Evolutionary conservation across 2,113 vertebrate species (phyloP), one percentile per base, ranked within the genome.

Genomic region (Chloebia gouldiae): DNA sequence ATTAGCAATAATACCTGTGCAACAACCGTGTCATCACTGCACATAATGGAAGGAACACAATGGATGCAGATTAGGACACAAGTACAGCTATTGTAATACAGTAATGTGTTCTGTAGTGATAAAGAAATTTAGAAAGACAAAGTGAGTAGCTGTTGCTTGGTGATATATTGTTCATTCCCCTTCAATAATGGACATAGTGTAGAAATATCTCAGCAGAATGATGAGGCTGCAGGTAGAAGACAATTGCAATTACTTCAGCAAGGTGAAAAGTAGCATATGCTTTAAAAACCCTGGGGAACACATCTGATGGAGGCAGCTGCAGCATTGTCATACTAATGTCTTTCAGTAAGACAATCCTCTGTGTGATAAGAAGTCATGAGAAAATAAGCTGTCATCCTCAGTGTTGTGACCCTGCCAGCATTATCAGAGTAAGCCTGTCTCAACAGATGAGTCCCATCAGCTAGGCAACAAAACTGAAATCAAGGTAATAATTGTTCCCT

Each of bases 381-480:
- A 82, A 92, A 92, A 88, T 56, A 80, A 93, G 76, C 51, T 87
- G 76, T 92, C 73, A 71, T 79, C 39, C 35, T 85, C 31, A 86
- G 51, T 47, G 37, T 31, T 94, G 63, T 81, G 93, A 93, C 66
- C 59, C 54, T 91, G 53, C 49, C 35, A 37, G 44, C n/a, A 64
- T 69, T 79, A 92, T 44, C 60, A 82, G 30, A 90, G 61, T 50
- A 83, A 83, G 22, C 47, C 50, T 91, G 56, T 79, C 63, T 78
- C 81, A 37, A 8, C 19, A 63, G 10, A 50, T 37, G 51, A 54
- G 78, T 86, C 37, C 23, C 27, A 33, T 33, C 69, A 76, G 54
- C 39, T 78, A 73, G 68, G 79, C 42, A 81, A 31, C 73, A 87
- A 80, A 88, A 66, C 31, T 78, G 49, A 88, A 89, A 92, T 71